Conservation (phyloP, 2,113 vertebrate species). For the Ellobius talpinus region DNA sequence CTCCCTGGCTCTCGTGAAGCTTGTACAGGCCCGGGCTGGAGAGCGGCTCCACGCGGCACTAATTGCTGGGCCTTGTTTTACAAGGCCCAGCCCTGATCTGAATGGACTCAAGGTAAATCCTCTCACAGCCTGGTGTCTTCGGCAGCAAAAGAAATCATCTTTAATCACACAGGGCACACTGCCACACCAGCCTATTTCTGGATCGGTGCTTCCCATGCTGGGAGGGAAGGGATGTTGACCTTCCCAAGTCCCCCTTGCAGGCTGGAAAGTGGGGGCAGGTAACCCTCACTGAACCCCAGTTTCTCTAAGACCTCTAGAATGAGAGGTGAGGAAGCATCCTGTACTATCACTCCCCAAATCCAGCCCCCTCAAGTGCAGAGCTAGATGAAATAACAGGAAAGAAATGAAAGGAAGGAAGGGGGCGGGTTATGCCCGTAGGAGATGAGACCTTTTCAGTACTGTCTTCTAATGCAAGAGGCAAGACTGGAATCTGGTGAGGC, state of each 20-base stretch:
- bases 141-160: constrained; percentile 54
- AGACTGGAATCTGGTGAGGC: not conserved
- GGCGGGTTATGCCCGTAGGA: no score
- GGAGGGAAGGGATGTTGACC: not conserved
- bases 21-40: not conserved
- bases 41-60: not conserved
- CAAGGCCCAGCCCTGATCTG: not conserved
- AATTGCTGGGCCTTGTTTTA: not conserved
- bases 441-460: not conserved
- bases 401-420: not conserved
- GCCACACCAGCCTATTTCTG: constrained; percentile 15
- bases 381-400: not conserved
- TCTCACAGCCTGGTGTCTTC: not conserved
- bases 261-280: not conserved
- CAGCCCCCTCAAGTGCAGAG: not conserved
- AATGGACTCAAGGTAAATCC: not conserved
- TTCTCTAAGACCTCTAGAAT: not conserved
- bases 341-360: fast-evolving
- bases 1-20: not conserved
- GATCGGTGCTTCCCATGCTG: not conserved
- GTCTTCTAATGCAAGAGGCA: not conserved
- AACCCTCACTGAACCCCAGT: fast-evolving
- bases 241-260: not conserved
- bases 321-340: not conserved
- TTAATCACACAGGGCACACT: constrained; percentile 26